Evolutionary conservation across 2,797 vertebrate genomes (phyloP).

Genomic region (Sitta carolinensis): DNA sequence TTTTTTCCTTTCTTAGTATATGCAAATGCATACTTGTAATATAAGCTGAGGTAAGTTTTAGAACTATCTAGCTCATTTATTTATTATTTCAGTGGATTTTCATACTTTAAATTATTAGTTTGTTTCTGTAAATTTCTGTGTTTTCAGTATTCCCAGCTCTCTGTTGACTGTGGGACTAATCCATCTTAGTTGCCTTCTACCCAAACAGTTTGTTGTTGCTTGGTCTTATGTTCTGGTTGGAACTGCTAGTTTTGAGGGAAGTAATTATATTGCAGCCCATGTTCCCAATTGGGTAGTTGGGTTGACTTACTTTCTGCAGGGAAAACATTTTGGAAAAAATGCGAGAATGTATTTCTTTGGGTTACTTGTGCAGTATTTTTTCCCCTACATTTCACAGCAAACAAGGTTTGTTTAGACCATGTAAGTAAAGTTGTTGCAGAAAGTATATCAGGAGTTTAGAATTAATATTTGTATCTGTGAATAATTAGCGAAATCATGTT

Average conservation of each 20-base stretch:
- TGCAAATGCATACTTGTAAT: neutral
- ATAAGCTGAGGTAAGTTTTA: neutral
- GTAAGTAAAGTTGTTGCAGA: neutral
- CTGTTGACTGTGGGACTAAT: neutral
- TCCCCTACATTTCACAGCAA: neutral
- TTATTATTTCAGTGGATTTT: neutral
- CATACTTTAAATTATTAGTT: neutral
- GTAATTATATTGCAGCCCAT: neutral
- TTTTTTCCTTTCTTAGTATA: neutral
- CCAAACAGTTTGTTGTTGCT: neutral
- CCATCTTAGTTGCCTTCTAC: neutral
- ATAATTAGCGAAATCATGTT: neutral
- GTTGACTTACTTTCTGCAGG: neutral
- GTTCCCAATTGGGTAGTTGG: neutral
- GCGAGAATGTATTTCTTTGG: neutral
- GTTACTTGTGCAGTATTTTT: neutral
- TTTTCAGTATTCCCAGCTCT: neutral
- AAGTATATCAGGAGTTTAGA: neutral
- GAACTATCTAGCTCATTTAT: neutral
- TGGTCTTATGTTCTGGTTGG: neutral
- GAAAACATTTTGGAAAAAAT: neutral
- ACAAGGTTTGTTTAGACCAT: neutral
- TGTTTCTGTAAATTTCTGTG: neutral
- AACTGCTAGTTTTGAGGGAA: neutral
- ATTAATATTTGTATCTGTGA: constrained; percentile 11